Percentiles rank a stretch among this genome's conserved stretches.
phyloP scores from a whole-genome alignment of 2,797 vertebrate genomes.

The Diceros bicornis region DNA sequence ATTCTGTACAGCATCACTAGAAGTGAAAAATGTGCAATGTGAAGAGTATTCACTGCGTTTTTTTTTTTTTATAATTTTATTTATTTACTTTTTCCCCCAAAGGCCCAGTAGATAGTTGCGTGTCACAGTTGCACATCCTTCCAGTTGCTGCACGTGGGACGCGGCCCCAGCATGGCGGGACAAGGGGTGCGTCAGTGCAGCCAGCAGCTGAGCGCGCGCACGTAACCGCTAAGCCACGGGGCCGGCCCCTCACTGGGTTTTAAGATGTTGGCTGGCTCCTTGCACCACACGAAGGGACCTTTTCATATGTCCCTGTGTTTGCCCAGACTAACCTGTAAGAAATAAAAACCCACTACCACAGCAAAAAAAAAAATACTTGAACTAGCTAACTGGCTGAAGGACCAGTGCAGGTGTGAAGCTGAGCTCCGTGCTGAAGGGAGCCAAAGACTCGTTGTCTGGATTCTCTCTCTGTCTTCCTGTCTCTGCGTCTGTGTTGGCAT shows the following conservation, averaged over 20 bases:
- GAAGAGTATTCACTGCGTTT: neutral
- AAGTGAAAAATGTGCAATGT: neutral
- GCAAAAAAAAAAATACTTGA: neutral
- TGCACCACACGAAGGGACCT: neutral
- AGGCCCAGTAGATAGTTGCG: too few relatives aligned
- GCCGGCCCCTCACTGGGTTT: neutral
- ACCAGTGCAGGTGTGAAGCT: neutral
- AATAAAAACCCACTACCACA: neutral
- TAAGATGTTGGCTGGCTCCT: neutral
- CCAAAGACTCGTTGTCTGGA: neutral
- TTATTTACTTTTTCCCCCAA: too few relatives aligned
- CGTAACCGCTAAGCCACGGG: too few relatives aligned
- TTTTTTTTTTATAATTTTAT: too few relatives aligned
- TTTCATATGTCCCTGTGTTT: neutral
- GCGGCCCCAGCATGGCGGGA: too few relatives aligned
- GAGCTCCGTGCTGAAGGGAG: neutral
- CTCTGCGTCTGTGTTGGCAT: neutral
- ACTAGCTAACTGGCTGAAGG: neutral
- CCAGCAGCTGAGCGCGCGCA: too few relatives aligned
- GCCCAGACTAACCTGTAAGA: neutral
- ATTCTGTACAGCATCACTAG: neutral
- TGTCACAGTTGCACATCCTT: too few relatives aligned
- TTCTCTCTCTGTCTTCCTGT: neutral
- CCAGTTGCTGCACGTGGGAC: too few relatives aligned
- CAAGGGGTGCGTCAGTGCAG: too few relatives aligned